Percentiles rank a stretch among this genome's conserved stretches.
Conservation (phyloP, 2,797 vertebrate genomes). For the Australoheros facetus region DNA sequence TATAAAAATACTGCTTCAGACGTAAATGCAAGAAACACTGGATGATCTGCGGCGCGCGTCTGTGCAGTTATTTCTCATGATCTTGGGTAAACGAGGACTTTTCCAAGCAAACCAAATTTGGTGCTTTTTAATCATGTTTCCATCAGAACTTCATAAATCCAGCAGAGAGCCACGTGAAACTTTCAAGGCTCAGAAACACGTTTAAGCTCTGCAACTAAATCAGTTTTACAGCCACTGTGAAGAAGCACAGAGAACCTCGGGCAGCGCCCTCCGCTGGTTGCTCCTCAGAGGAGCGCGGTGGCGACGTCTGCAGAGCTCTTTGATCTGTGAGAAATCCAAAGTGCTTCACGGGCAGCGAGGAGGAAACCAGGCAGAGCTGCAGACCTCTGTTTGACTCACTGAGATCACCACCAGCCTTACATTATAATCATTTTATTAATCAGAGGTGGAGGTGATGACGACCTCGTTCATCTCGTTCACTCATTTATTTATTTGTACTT, state of each 20-base stretch:
- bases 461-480: too few species aligned
- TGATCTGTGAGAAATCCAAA: too few species aligned
- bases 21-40: not conserved
- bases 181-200: too few species aligned
- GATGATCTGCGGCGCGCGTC: not conserved
- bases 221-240: too few species aligned
- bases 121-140: not conserved
- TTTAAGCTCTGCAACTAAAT: not conserved
- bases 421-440: too few species aligned
- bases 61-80: not conserved
- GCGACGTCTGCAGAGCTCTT: not conserved
- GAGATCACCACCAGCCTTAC: too few species aligned
- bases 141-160: not conserved
- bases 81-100: not conserved
- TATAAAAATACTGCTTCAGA: not conserved
- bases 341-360: too few species aligned
- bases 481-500: too few species aligned
- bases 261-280: conserved; percentile 32
- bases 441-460: too few species aligned
- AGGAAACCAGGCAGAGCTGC: too few species aligned
- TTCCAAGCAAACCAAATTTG: too few species aligned
- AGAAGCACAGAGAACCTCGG: not conserved
- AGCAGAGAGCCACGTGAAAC: not conserved
- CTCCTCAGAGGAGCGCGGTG: not conserved
- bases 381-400: too few species aligned